Conservation (phyloP, 2,113 vertebrate species). For the Alectura lathami region DNA sequence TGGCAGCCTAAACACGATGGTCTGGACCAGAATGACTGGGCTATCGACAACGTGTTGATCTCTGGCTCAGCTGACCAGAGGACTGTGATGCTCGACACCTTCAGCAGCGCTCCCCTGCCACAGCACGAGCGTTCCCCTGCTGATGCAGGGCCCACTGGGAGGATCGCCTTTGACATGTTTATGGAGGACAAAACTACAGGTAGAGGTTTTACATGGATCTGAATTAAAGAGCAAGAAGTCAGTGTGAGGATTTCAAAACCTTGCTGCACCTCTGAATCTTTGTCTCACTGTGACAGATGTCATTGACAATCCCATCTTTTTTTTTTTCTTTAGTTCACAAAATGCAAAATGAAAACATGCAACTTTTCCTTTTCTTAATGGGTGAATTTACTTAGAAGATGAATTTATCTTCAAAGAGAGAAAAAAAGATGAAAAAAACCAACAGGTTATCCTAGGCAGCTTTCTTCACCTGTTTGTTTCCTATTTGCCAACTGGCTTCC, state of each 20-base stretch:
- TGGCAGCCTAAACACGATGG: conserved; percentile 97
- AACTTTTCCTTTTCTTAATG: neutral
- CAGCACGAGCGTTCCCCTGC: conserved; percentile 91
- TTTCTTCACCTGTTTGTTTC: neutral
- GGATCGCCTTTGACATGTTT: conserved; percentile 79
- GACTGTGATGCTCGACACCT: conserved; percentile 92
- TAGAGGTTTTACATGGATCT: neutral
- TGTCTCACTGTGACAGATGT: rapidly evolving
- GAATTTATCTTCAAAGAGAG: neutral
- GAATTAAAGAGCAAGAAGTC: neutral
- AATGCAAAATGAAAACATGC: neutral
- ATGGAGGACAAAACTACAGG: conserved; percentile 81
- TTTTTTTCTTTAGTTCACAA: neutral
- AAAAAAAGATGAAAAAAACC: neutral
- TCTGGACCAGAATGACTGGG: conserved; percentile 94
- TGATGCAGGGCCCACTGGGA: conserved; percentile 82
- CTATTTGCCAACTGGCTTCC: neutral
- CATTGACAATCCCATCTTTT: neutral
- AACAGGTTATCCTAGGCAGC: neutral
- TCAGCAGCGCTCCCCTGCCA: conserved; percentile 88
- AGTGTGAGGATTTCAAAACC: neutral
- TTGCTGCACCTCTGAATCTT: neutral
- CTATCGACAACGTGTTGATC: conserved; percentile 94
- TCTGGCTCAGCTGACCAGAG: conserved; percentile 89
- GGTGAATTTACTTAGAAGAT: neutral